A percentile compares a stretch with the other conserved stretches of the same genome.
phyloP scores from a whole-genome alignment of 2,888 invertebrate genomes.

The Lasiommata megera region DNA sequence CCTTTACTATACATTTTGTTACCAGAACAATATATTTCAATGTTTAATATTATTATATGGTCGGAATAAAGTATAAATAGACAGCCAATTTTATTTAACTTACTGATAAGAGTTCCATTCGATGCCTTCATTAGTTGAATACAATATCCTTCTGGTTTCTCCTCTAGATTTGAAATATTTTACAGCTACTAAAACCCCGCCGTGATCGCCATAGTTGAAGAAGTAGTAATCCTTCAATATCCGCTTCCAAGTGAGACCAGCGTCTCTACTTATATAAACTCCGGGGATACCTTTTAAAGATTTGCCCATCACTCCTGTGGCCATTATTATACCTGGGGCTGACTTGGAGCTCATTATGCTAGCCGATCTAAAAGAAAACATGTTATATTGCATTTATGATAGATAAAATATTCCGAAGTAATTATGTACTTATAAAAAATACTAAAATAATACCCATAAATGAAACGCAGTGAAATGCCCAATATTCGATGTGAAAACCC shows the following conservation, averaged over 20 bases:
- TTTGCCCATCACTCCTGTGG: constrained; percentile 90
- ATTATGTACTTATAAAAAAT: too few relatives aligned
- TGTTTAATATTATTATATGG: too few relatives aligned
- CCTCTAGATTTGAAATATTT: constrained; percentile 89
- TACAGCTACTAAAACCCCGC: constrained; percentile 92
- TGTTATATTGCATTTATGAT: background rate
- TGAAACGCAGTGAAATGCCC: too few relatives aligned
- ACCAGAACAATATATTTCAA: too few relatives aligned
- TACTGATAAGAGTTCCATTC: constrained; percentile 86
- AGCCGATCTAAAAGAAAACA: constrained; percentile 77
- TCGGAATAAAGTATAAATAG: too few relatives aligned
- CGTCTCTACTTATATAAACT: constrained; percentile 90
- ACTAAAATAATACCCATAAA: too few relatives aligned
- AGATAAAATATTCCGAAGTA: too few relatives aligned
- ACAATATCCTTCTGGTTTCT: constrained; percentile 89
- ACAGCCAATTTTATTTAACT: constrained; percentile 44
- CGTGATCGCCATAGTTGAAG: constrained; percentile 95
- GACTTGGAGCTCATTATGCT: constrained; percentile 93
- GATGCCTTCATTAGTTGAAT: constrained; percentile 93
- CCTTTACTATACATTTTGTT: too few relatives aligned
- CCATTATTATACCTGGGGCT: constrained; percentile 93
- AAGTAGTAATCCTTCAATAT: constrained; percentile 90
- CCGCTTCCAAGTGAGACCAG: constrained; percentile 91
- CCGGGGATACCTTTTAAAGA: constrained; percentile 90
- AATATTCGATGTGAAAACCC: too few relatives aligned